Evolutionary conservation across 2,888 invertebrate genomes (phyloP).

Genomic region (Erynnis tages): DNA sequence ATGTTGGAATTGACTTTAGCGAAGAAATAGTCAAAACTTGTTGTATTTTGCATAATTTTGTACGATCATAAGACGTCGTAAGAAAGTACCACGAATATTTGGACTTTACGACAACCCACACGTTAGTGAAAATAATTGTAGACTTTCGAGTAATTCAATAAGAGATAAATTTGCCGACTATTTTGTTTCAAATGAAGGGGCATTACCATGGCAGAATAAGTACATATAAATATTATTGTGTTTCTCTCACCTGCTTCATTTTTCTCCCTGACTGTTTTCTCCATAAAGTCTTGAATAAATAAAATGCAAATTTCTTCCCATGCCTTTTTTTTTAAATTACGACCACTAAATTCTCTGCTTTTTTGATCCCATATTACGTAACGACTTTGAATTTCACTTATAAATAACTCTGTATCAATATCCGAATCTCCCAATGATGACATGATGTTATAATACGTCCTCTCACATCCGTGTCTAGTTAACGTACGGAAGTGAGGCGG

Average conservation of each 20-base stretch:
- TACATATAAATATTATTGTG: slow-evolving; percentile 30
- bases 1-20: slow-evolving; percentile 23
- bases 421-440: too few relatives aligned
- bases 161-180: slow-evolving; percentile 21
- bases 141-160: slow-evolving; percentile 26
- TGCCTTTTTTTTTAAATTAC: slow-evolving; percentile 30
- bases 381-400: slow-evolving; percentile 31
- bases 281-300: slow-evolving; percentile 29
- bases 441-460: too few relatives aligned
- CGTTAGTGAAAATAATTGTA: slow-evolving; percentile 20
- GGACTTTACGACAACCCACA: slow-evolving; percentile 31
- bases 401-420: slow-evolving; percentile 30
- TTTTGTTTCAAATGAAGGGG: slow-evolving; percentile 31
- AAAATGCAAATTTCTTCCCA: slow-evolving; percentile 31
- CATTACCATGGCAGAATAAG: slow-evolving; percentile 32
- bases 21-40: slow-evolving; percentile 31
- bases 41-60: too few relatives aligned
- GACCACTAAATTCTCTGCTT: too few relatives aligned
- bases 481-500: too few relatives aligned
- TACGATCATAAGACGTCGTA: slow-evolving; percentile 10
- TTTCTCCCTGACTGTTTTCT: slow-evolving; percentile 32
- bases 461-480: too few relatives aligned
- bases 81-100: slow-evolving; percentile 30
- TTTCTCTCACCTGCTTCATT: slow-evolving; percentile 32
- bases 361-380: slow-evolving; percentile 30